These are phyloP conservation scores for Esox niger DNA, from an alignment of 2,113 vertebrate genomes.

Conservation along the genomic window DNA sequence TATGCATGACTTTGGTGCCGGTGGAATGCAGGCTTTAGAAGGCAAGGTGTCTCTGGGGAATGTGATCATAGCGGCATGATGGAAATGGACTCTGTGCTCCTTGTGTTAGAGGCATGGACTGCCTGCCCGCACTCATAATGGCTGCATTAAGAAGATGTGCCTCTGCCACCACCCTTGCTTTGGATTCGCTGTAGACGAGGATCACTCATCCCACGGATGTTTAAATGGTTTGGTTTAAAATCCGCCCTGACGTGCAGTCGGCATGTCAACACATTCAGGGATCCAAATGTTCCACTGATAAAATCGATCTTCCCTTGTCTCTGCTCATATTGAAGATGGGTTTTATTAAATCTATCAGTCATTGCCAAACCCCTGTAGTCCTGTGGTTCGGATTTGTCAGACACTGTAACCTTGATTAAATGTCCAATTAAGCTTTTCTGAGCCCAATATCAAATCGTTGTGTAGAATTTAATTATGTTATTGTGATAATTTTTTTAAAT, in stretches of 20 bases:
- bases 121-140: conserved; percentile 1
- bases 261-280: not conserved
- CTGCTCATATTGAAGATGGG: conserved; percentile 7
- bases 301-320: not conserved
- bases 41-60: not conserved
- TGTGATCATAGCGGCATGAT: not conserved
- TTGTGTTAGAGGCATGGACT: not conserved
- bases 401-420: conserved; percentile 38
- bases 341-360: conserved; percentile 21
- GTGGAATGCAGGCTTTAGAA: not conserved
- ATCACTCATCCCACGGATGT: not conserved
- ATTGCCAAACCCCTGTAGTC: conserved; percentile 4
- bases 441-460: too few relatives aligned
- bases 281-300: not conserved
- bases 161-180: not conserved
- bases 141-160: not conserved
- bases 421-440: too few relatives aligned
- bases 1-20: not conserved
- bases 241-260: not conserved
- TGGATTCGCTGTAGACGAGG: not conserved
- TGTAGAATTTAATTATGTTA: too few relatives aligned
- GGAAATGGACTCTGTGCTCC: not conserved
- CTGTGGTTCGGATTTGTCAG: conserved; percentile 9
- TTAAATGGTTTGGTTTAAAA: too few relatives aligned
- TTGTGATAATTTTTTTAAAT: too few relatives aligned